Evolutionary conservation across 1,140 invertebrate genomes (phyloP).

Genomic region (Rhagoletis pomonella): DNA sequence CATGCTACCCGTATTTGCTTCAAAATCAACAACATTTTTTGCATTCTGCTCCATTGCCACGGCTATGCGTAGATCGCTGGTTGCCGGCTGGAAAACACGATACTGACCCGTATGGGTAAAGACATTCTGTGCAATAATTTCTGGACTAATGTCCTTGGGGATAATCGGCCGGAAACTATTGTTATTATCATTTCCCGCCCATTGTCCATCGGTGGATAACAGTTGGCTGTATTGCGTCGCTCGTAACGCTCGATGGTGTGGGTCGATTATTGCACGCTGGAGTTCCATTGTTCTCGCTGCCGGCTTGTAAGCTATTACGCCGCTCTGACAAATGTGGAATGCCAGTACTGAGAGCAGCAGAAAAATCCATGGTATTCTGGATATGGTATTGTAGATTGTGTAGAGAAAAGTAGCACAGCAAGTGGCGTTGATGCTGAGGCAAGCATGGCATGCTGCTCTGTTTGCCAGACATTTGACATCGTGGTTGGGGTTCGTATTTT

Average conservation of each 20-base stretch:
- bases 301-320: not conserved
- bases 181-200: constrained; percentile 60
- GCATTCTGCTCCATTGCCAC: constrained; percentile 61
- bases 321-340: not conserved
- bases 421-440: not conserved
- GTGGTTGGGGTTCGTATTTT: no score
- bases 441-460: not conserved
- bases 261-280: no score
- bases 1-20: not conserved
- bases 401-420: not conserved
- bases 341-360: not conserved
- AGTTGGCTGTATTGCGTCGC: constrained; percentile 52
- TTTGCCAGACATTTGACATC: no score
- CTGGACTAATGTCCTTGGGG: constrained; percentile 67
- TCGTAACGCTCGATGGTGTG: not conserved
- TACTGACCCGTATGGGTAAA: constrained; percentile 71
- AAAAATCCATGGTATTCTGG: not conserved
- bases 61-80: constrained; percentile 65
- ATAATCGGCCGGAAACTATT: constrained; percentile 68
- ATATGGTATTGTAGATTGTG: no score
- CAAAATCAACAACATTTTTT: constrained; percentile 52
- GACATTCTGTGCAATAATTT: constrained; percentile 70
- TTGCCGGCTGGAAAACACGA: constrained; percentile 67
- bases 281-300: not conserved
- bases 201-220: constrained; percentile 5